A percentile compares a stretch with the other conserved stretches of the same genome.
Evolutionary conservation across 2,797 vertebrate genomes (phyloP).

Genomic region (Phoebastria nigripes): DNA sequence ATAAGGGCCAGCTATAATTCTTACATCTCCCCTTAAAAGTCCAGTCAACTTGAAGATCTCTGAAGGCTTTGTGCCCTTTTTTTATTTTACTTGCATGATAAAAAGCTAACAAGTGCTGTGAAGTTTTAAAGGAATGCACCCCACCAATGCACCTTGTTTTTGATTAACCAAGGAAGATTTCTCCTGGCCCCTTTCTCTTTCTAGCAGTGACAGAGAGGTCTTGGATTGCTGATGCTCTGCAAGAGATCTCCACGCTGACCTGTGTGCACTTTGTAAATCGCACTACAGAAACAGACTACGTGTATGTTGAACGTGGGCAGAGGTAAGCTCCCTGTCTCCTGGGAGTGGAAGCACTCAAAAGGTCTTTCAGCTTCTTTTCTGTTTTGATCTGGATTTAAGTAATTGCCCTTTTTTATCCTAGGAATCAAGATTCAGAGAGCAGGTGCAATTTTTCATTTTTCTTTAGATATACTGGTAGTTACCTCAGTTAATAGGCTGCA

Average conservation of each 20-base stretch:
- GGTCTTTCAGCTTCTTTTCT: not conserved
- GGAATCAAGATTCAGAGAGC: not conserved
- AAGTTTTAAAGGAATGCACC: not conserved
- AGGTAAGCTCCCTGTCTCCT: constrained; percentile 45
- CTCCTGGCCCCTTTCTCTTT: not conserved
- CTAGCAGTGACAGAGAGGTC: constrained; percentile 43
- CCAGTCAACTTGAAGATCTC: not conserved
- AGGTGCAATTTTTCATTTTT: not conserved
- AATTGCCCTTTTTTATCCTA: not conserved
- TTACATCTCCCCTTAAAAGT: not conserved
- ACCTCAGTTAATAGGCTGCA: not conserved
- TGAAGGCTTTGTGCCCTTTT: not conserved
- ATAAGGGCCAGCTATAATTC: not conserved
- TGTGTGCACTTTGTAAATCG: constrained; percentile 65
- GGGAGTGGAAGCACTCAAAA: not conserved
- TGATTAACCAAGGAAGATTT: not conserved
- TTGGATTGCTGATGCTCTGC: constrained; percentile 59
- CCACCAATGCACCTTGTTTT: not conserved
- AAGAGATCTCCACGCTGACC: constrained; percentile 63
- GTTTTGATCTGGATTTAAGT: not conserved
- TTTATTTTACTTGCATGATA: not conserved
- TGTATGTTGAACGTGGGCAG: constrained; percentile 42
- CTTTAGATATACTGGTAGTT: not conserved
- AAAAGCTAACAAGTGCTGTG: not conserved
- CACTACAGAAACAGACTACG: constrained; percentile 53